A percentile compares a stretch with the other conserved stretches of the same genome.
These are phyloP conservation scores for Dryobotodes eremita DNA, from an alignment of 2,888 invertebrate species.

Conservation along the genomic window DNA sequence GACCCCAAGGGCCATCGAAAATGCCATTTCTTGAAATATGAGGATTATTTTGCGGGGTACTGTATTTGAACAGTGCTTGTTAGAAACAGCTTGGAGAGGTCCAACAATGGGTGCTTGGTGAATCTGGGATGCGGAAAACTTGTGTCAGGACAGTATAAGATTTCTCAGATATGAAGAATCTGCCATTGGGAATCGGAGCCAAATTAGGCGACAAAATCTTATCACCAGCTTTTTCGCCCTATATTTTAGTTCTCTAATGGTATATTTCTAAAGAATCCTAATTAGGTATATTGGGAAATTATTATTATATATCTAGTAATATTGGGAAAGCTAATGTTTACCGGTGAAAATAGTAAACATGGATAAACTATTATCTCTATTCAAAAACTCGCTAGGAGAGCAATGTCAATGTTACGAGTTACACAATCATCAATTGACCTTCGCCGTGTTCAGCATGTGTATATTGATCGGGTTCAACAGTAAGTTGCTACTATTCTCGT, in stretches of 20 bases:
- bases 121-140: conserved; percentile 18
- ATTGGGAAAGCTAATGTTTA: conserved; percentile 2
- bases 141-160: background rate
- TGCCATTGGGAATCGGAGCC: background rate
- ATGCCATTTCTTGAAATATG: conserved; percentile 26
- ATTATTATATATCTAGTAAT: background rate
- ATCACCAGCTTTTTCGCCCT: background rate
- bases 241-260: background rate
- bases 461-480: conserved; percentile 45
- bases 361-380: conserved; percentile 32
- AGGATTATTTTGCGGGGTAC: conserved; percentile 9
- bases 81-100: background rate
- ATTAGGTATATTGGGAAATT: too few relatives aligned
- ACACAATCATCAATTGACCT: conserved; percentile 63
- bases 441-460: conserved; percentile 34
- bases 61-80: conserved; percentile 17
- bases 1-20: conserved; percentile 22
- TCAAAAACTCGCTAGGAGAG: conserved; percentile 42
- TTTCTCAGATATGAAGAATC: background rate
- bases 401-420: conserved; percentile 67
- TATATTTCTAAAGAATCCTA: background rate
- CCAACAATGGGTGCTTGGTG: background rate
- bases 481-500: conserved; percentile 6
- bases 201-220: background rate
- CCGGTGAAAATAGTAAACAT: conserved; percentile 21